phyloP scores from a whole-genome alignment of 2,888 invertebrate genomes.

The Chalcosyrphus nemorum region DNA sequence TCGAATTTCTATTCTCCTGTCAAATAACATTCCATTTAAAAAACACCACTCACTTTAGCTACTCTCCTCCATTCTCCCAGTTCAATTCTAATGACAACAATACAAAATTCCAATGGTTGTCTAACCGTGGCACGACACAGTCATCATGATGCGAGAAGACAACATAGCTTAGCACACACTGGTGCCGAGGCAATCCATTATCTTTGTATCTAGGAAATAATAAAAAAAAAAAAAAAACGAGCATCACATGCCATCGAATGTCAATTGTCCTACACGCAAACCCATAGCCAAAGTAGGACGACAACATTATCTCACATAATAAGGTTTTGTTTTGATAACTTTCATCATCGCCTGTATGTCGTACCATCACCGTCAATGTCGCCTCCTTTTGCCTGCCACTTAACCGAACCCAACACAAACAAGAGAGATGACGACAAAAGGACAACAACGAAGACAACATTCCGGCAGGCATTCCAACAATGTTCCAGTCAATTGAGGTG shows the following conservation, averaged over 20 bases:
- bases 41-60: neutral
- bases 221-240: constrained; percentile 27
- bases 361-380: neutral
- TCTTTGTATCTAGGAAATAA: neutral
- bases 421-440: neutral
- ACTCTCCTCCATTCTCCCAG: neutral
- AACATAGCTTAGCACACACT: constrained; percentile 39
- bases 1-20: neutral
- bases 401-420: neutral
- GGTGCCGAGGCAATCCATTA: constrained; percentile 26
- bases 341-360: constrained; percentile 12
- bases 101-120: constrained; percentile 10
- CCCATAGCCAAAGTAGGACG: neutral
- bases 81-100: neutral
- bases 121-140: constrained; percentile 49
- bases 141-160: constrained; percentile 46
- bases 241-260: constrained; percentile 49
- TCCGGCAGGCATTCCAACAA: constrained; percentile 20
- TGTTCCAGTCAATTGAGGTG: constrained; percentile 22
- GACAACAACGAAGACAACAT: neutral
- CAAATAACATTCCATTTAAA: neutral
- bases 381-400: neutral
- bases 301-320: constrained; percentile 50
- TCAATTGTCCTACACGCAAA: constrained; percentile 27
- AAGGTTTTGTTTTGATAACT: constrained; percentile 59